phyloP scores from a whole-genome alignment of 1,140 invertebrate species.

The Elysia chlorotica region DNA sequence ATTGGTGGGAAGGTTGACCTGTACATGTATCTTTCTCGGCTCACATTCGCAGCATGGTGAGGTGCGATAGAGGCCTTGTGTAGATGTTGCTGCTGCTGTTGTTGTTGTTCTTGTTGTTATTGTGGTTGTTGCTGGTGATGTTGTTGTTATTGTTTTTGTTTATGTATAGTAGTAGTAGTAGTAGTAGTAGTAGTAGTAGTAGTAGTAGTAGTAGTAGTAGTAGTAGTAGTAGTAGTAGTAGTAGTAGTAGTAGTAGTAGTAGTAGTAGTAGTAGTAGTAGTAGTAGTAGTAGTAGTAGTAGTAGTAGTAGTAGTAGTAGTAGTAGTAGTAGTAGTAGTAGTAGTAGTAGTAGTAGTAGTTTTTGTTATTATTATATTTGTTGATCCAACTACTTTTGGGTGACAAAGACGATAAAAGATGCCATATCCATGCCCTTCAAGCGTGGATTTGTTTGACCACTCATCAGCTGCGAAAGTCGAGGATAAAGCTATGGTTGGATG shows the following conservation, averaged over 20 bases:
- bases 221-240: neutral
- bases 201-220: neutral
- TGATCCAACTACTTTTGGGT: too few species aligned
- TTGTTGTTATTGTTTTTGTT: neutral
- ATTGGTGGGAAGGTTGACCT: too few species aligned
- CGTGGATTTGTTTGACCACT: too few species aligned
- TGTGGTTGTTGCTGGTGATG: neutral
- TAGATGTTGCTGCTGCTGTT: neutral
- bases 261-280: slow-evolving; percentile 5
- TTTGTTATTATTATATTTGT: neutral
- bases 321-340: slow-evolving; percentile 8
- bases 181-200: neutral
- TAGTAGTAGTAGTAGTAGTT: slow-evolving; percentile 15
- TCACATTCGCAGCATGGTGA: too few species aligned
- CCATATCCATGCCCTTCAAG: too few species aligned
- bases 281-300: slow-evolving; percentile 5
- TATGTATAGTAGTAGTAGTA: neutral
- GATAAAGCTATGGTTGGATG: too few species aligned
- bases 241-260: neutral
- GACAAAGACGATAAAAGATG: too few species aligned
- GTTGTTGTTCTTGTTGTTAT: neutral
- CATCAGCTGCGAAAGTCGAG: too few species aligned
- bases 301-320: slow-evolving; percentile 12
- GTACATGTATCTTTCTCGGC: too few species aligned
- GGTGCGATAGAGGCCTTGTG: too few species aligned